These are phyloP conservation scores for Plemyria rubiginata DNA, from an alignment of 2,888 invertebrate species.

Conservation along the genomic window DNA sequence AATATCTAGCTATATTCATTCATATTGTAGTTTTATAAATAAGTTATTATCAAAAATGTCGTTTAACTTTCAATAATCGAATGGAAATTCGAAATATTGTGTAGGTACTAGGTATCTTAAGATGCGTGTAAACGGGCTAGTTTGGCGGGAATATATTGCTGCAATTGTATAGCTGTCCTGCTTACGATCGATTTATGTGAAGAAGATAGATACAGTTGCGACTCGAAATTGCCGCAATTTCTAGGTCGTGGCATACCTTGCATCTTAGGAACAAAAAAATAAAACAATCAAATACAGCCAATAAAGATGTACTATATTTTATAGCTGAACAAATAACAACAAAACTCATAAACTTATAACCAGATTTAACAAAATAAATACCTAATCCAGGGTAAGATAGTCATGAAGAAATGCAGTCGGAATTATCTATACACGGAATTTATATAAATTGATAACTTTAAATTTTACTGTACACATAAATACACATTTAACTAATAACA, in stretches of 20 bases:
- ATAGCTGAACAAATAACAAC: slow-evolving; percentile 80
- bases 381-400: slow-evolving; percentile 74
- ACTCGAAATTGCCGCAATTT: too few species aligned
- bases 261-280: slow-evolving; percentile 14
- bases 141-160: too few species aligned
- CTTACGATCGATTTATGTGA: too few species aligned
- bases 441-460: slow-evolving; percentile 56
- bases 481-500: slow-evolving; percentile 56
- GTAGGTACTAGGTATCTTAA: neutral
- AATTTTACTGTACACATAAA: slow-evolving; percentile 69
- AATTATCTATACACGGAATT: slow-evolving; percentile 56
- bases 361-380: slow-evolving; percentile 83
- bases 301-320: slow-evolving; percentile 75
- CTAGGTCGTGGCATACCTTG: neutral
- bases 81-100: neutral
- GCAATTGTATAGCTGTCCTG: too few species aligned
- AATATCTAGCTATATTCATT: slow-evolving; percentile 9
- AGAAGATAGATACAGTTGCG: too few species aligned
- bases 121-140: too few species aligned
- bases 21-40: too few species aligned
- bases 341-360: slow-evolving; percentile 81
- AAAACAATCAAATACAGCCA: slow-evolving; percentile 62
- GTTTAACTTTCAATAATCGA: too few species aligned
- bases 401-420: slow-evolving; percentile 67
- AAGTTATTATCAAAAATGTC: too few species aligned